Evolutionary conservation across 2,113 vertebrate genomes (phyloP), one percentile per base, ranked within the genome.

Genomic region (Zootoca vivipara): DNA sequence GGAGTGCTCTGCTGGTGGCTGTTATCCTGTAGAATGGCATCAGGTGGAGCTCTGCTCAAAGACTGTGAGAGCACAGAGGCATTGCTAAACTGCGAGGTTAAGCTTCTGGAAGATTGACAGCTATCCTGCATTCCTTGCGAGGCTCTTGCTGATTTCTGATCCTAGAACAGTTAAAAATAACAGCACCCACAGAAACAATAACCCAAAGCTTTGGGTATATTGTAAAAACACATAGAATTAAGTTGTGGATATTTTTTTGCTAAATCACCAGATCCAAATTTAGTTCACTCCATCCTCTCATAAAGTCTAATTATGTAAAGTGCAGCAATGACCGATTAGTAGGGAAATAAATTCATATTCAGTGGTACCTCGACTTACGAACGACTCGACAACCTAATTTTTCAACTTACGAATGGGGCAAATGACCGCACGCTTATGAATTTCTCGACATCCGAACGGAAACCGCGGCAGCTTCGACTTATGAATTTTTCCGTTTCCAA

Each of bases 1-100:
- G 95, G 82, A 84, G 88, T 90, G 58, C 92, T 83, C n/a, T 92
- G 95, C 91, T 93, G 89, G 67, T 88, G 95, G 82, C 85, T 92
- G 92, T 85, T 82, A 1, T 94, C 94, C 89, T 93, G 95, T 35
- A 92, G 26, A 82, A 89, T 10, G 6, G 89, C 86, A 78, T 91
- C 89, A 46, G 95, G 89, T 0, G 95, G 91, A n/a, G 94, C 91
- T 81, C 94, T 93, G 74, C 70, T 88, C 85, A 94, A 65, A 64
- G 93, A 58, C 0, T 94, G 91, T 0, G 93, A 81, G 22, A 96
- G 93, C 24, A 74, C 81, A 0, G 90, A 5, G 0, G 92, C 1
- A 18, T 90, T 85, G 89, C 85, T 90, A 70, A 95, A 94, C 24
- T 83, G 93, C 24, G 95, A 24, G 0, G 89, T 46, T 83, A 94